Percentiles rank a stretch among this genome's conserved stretches.
Conservation (phyloP, 2,797 vertebrate genomes). For the Channa striata region DNA sequence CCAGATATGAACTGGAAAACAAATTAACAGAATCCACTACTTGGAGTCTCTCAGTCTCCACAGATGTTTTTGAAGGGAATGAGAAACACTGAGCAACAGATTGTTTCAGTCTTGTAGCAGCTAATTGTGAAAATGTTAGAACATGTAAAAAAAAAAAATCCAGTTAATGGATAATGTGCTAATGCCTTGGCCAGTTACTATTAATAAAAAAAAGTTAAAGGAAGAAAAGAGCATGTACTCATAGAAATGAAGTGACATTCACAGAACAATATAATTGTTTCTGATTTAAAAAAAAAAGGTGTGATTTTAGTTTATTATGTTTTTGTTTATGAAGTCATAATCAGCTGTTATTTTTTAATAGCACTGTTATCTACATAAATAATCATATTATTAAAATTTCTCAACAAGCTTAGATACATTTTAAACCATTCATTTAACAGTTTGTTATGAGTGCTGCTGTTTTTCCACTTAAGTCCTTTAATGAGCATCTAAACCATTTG, state of each 20-base stretch:
- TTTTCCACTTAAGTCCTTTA: neutral
- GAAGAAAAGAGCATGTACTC: neutral
- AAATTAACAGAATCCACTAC: neutral
- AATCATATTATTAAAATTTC: too few species aligned
- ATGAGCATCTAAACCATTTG: neutral
- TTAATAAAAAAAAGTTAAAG: neutral
- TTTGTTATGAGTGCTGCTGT: too few species aligned
- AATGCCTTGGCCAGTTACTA: neutral
- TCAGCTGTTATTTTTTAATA: too few species aligned
- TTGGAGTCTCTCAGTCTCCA: neutral
- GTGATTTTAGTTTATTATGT: neutral
- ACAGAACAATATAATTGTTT: neutral
- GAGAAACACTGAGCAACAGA: neutral
- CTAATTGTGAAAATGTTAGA: conserved; percentile 1
- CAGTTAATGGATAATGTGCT: neutral
- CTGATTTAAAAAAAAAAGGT: conserved; percentile 9
- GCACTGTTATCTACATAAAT: too few species aligned
- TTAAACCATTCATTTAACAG: too few species aligned
- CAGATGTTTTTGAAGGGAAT: neutral
- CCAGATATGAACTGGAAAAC: neutral
- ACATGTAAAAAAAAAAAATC: conserved; percentile 9
- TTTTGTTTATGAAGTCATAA: too few species aligned
- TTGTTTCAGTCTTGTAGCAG: conserved; percentile 7
- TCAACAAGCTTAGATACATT: neutral
- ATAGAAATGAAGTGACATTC: neutral